Percentiles rank a stretch among this genome's conserved stretches.
phyloP scores from a whole-genome alignment of 2,888 invertebrate genomes.

The Leptarthrus brevirostris region DNA sequence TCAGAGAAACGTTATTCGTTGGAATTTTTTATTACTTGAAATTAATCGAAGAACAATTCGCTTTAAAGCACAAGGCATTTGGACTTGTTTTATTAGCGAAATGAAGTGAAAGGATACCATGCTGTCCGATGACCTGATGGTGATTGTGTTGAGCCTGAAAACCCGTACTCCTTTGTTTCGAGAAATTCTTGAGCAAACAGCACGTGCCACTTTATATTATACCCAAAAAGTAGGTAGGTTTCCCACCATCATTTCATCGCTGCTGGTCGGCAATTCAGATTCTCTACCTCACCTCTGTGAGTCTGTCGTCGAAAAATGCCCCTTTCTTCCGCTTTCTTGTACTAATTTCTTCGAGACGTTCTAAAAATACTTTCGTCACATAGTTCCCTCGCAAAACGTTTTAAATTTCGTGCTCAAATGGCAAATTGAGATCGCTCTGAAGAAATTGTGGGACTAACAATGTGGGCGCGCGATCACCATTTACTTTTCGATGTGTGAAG shows the following conservation, averaged over 20 bases:
- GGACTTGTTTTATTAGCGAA: neutral
- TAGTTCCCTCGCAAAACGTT: conserved; percentile 23
- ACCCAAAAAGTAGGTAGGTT: neutral
- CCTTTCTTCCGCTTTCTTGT: conserved; percentile 32
- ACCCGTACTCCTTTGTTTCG: neutral
- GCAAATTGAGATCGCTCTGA: conserved; percentile 5
- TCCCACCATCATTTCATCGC: neutral
- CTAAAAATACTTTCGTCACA: conserved; percentile 42
- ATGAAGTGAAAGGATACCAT: neutral
- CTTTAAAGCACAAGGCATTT: conserved; percentile 14
- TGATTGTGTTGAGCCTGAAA: too few species aligned
- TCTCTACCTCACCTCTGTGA: too few species aligned
- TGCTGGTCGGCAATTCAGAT: too few species aligned
- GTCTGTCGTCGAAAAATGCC: conserved; percentile 15
- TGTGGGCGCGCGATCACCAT: conserved; percentile 28
- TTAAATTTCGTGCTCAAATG: conserved; percentile 45
- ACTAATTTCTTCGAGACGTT: conserved; percentile 23
- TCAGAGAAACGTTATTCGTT: conserved; percentile 25
- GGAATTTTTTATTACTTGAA: conserved; percentile 41
- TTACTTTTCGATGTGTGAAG: neutral
- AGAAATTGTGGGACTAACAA: conserved; percentile 8
- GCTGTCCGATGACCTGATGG: too few species aligned
- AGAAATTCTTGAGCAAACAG: conserved; percentile 9
- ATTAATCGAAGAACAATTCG: conserved; percentile 29
- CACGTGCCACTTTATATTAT: conserved; percentile 16